Evolutionary conservation across 2,888 invertebrate genomes (phyloP), one percentile per base, ranked within the genome.

Genomic region (Melanophora roralis): DNA sequence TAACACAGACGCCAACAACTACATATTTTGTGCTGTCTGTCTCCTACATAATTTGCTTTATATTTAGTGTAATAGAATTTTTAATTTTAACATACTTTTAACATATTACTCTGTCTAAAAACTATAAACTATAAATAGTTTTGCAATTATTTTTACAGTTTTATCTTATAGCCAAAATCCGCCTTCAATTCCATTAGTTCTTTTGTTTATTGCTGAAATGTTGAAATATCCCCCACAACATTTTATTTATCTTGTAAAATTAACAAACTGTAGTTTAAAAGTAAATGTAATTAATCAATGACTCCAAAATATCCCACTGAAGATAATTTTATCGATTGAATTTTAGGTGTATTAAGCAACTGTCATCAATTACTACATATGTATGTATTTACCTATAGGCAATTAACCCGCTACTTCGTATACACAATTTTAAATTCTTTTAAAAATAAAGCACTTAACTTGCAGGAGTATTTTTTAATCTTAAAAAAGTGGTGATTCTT

Each of bases 281-380:
- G 36, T 16, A 43, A 47, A 67, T 38, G 47, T 49, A 78, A 67
- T 78, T 67, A 78, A 78, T 78, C 72, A 78, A 60, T 43, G 34
- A 32, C 49, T 68, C 55, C 27, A 49, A 11, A 51, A 38, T 38
- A 21, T 21, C 34, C 5, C 21, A 21, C 53, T 9, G 16, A 38
- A 45, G 45, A 27, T 8, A 38, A 55, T 65, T 78, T 57, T 23
- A 64, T 32, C 32, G 55, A 23, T 78, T 57, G 49, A 32, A 57
- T 60, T 49, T 64, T 49, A 57, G 57, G 68, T 65, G 36, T 62
- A 34, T 19, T 59, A 55, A 69, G 62, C 47, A 69, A 53, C 68
- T n/a, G n/a, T n/a, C n/a, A n/a, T n/a, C n/a, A n/a, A n/a, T n/a
- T n/a, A n/a, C n/a, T n/a, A n/a, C n/a, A n/a, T n/a, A n/a, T n/a